phyloP scores from a whole-genome alignment of 2,797 vertebrate genomes.

The Rhabdophis nuchalis region DNA sequence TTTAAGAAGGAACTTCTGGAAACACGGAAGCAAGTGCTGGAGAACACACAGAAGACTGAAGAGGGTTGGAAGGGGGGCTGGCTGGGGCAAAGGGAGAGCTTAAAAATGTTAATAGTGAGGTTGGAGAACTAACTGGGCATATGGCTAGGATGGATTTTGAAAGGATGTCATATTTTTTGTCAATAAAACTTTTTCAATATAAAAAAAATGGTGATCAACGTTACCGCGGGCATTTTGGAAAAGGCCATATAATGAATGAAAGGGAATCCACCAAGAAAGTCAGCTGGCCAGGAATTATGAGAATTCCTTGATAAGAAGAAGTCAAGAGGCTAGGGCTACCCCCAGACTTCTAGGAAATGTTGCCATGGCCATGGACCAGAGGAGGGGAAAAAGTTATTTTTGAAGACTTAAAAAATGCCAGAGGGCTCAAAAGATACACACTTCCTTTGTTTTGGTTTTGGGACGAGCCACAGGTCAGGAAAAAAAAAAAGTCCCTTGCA shows the following conservation, averaged over 20 bases:
- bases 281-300: background rate
- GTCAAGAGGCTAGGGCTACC: background rate
- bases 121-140: too few relatives aligned
- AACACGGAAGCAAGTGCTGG: too few relatives aligned
- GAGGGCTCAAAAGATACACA: background rate
- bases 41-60: too few relatives aligned
- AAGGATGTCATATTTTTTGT: too few relatives aligned
- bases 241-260: background rate
- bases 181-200: too few relatives aligned
- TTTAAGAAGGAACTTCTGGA: too few relatives aligned
- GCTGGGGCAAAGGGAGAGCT: too few relatives aligned
- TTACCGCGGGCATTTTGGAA: background rate
- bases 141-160: too few relatives aligned
- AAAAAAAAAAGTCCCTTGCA: background rate
- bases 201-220: background rate
- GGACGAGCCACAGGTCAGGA: background rate
- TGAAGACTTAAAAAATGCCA: background rate
- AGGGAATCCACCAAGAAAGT: background rate
- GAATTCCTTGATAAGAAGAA: background rate
- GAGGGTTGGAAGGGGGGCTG: too few relatives aligned
- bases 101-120: too few relatives aligned
- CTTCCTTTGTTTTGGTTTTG: background rate
- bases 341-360: background rate
- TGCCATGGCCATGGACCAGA: background rate
- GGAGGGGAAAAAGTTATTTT: rapidly evolving